A percentile compares a stretch with the other conserved stretches of the same genome.
Conservation (phyloP, 1,140 invertebrate species). For the silkworm (Bombyx mori) region DNA sequence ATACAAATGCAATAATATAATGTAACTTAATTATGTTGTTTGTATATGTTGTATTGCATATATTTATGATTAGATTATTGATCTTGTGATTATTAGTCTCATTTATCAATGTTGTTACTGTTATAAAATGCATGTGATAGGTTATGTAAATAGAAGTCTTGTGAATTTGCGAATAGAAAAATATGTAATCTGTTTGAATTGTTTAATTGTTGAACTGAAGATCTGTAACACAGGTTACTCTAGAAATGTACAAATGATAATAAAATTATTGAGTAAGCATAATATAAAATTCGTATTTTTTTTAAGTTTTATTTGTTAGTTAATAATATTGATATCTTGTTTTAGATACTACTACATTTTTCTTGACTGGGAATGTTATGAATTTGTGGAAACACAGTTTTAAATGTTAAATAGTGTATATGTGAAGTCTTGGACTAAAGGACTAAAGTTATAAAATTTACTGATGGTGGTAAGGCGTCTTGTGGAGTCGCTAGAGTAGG, state of each 20-base stretch:
- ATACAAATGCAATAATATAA: conserved; percentile 23
- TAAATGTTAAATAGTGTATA: no score
- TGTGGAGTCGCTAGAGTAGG: no score
- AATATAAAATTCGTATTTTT: no score
- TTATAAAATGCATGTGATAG: conserved; percentile 45
- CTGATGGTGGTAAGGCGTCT: no score
- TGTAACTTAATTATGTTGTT: conserved; percentile 23
- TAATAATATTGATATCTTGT: no score
- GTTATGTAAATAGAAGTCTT: conserved; percentile 43
- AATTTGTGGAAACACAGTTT: no score
- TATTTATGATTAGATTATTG: conserved; percentile 28
- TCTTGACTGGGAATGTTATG: no score
- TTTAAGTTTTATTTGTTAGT: no score
- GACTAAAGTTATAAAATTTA: no score
- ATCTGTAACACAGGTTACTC: conserved; percentile 37
- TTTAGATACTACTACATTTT: no score
- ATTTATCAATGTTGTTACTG: conserved; percentile 39
- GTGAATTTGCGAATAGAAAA: conserved; percentile 1
- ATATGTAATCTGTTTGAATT: conserved; percentile 2
- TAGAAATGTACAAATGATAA: conserved; percentile 48
- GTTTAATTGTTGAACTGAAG: conserved; percentile 17
- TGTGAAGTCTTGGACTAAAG: no score
- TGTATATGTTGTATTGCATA: conserved; percentile 49
- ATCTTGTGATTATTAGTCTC: conserved; percentile 33
- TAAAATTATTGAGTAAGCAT: conserved; percentile 10